Percentiles rank a stretch among this genome's conserved stretches.
phyloP scores from a whole-genome alignment of 2,797 vertebrate genomes.

The Mergus octosetaceus region DNA sequence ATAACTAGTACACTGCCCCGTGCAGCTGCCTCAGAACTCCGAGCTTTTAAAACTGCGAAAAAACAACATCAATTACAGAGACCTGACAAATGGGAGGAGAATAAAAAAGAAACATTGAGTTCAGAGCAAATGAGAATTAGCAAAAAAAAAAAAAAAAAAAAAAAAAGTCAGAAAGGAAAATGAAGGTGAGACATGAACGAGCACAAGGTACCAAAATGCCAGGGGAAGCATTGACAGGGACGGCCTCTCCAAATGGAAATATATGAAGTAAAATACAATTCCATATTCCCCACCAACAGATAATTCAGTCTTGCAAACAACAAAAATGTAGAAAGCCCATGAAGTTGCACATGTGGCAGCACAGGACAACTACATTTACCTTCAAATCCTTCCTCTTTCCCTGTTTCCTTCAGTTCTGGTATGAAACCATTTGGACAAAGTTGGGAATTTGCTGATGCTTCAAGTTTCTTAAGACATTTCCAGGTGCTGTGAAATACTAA shows the following conservation, averaged over 20 bases:
- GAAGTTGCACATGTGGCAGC: background rate
- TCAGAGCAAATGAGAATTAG: background rate
- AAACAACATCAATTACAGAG: background rate
- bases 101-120: background rate
- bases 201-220: background rate
- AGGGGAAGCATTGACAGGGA: background rate
- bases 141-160: background rate
- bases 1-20: background rate
- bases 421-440: background rate
- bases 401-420: background rate
- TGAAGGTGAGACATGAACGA: background rate
- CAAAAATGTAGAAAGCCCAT: background rate
- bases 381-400: background rate
- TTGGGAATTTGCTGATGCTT: background rate
- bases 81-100: background rate
- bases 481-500: background rate
- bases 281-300: background rate
- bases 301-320: background rate
- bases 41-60: constrained; percentile 21
- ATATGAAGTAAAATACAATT: background rate
- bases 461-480: background rate
- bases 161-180: background rate
- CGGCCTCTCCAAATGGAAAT: background rate
- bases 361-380: background rate
- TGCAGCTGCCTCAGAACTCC: constrained; percentile 15